Base-by-base conservation (phyloP, 2,113 vertebrate species). In the Seriola aureovittata region DNA sequence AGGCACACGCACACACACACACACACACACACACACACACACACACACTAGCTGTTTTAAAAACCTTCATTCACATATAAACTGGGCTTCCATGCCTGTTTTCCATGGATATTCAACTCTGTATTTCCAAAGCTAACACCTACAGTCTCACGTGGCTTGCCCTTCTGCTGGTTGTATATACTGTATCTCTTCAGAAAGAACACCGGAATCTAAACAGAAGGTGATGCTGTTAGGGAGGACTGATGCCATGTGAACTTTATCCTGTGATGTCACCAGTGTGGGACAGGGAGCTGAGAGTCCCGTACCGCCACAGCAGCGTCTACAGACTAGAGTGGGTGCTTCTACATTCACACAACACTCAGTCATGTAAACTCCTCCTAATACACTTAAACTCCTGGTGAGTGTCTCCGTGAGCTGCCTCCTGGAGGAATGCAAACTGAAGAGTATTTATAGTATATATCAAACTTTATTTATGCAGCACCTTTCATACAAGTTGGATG, bases 161-260 rank as follows among this genome's bases (percentile, higher is more conserved):
- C 25, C 63, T 54, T 29, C 64, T 32, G 2, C 46, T 71, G 50
- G 46, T 70, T 85, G 75, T 85, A 76, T 85, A 89, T 64, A 79
- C 75, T 73, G 46, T 11, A 71, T 66, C 50, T 76, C 59, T 19
- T 76, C 52, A 83, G 65, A 77, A 80, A 79, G 81, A 83, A 91
- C 71, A 86, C 78, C 46, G 17, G 68, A 92, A 65, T 89, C 78
- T 79, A 91, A 92, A 93, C 91, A 92, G 55, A 81, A 25, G 36
- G 19, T 9, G 38, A 29, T 44, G 6, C 12, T 29, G 3, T 64
- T 40, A 76, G 11, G 21, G 11, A 36, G 12, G 52, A 38, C 34
- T 17, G 78, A 80, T 84, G 48, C 54, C 29, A 62, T 48, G 42
- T 77, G 72, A 66, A 23, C 44, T 5, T 55, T 55, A 32, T 67